Evolutionary conservation across 2,888 invertebrate species (phyloP).

Genomic region (Amaurobius ferox): DNA sequence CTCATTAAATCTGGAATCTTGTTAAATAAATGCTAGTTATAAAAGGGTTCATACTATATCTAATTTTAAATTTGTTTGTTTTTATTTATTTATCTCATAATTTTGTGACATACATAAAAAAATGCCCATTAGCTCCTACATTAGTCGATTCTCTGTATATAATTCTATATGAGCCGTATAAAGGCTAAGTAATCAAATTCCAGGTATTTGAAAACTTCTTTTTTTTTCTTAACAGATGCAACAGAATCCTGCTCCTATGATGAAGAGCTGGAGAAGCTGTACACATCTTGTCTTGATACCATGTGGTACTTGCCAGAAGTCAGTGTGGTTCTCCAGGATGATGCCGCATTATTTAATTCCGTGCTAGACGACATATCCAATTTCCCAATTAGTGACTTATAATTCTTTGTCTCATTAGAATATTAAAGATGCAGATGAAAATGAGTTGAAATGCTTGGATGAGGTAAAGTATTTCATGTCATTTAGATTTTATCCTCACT

Average conservation of each 20-base stretch:
- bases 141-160: too few species aligned
- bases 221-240: background rate
- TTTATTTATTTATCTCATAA: too few species aligned
- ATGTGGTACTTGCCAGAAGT: constrained; percentile 58
- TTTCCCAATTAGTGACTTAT: constrained; percentile 40
- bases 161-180: too few species aligned
- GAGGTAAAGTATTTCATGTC: background rate
- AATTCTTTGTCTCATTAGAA: constrained; percentile 17
- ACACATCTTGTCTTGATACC: constrained; percentile 37
- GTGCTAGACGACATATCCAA: constrained; percentile 37
- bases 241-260: constrained; percentile 15
- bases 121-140: too few species aligned
- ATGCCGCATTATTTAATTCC: constrained; percentile 39
- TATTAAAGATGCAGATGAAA: background rate
- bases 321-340: constrained; percentile 48
- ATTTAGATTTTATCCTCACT: too few species aligned
- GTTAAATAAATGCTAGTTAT: too few species aligned
- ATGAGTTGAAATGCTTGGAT: constrained; percentile 5
- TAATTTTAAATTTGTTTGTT: too few species aligned
- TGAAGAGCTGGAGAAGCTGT: constrained; percentile 55
- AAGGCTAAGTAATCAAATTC: too few species aligned
- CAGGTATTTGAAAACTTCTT: too few species aligned
- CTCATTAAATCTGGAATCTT: too few species aligned
- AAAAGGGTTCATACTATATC: too few species aligned
- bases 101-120: too few species aligned